phyloP scores from a whole-genome alignment of 1,140 invertebrate genomes.

The Chrysomallon squamiferum region DNA sequence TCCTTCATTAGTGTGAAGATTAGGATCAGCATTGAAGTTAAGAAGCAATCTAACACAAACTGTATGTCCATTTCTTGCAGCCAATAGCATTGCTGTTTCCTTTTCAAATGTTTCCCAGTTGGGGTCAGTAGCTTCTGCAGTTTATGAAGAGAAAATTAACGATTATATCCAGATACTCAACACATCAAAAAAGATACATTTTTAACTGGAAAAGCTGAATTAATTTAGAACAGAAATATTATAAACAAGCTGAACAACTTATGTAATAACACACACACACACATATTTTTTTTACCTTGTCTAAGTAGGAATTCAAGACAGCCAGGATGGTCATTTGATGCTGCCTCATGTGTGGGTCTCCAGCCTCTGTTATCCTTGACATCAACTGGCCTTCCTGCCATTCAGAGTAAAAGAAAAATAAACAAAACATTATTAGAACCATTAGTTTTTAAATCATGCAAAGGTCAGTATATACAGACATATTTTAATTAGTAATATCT shows the following conservation, averaged over 20 bases:
- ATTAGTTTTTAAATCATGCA: too few relatives aligned
- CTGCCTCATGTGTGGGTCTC: slow-evolving; percentile 62
- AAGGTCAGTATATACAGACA: not conserved
- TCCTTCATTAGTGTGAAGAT: slow-evolving; percentile 43
- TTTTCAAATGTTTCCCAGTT: slow-evolving; percentile 60
- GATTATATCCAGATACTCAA: not conserved
- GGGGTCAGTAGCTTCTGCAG: slow-evolving; percentile 43
- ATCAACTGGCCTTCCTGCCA: slow-evolving; percentile 54
- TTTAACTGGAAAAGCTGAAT: not conserved
- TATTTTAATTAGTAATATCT: not conserved
- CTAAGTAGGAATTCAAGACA: slow-evolving; percentile 52
- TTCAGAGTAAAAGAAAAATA: too few relatives aligned
- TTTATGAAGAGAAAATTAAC: too few relatives aligned
- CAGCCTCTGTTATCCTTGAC: slow-evolving; percentile 63
- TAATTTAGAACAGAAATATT: not conserved
- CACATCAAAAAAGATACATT: not conserved
- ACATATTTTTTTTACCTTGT: slow-evolving; percentile 24
- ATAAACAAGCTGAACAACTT: not conserved
- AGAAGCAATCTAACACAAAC: slow-evolving; percentile 49
- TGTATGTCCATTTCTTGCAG: slow-evolving; percentile 46
- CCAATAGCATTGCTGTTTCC: slow-evolving; percentile 57
- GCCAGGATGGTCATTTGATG: slow-evolving; percentile 44
- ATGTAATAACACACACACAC: not conserved
- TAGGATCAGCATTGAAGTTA: slow-evolving; percentile 51
- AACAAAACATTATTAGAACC: not conserved